These are phyloP conservation scores for Tonatia bakeri DNA, from an alignment of 2,113 vertebrate species.

Conservation along the genomic window DNA sequence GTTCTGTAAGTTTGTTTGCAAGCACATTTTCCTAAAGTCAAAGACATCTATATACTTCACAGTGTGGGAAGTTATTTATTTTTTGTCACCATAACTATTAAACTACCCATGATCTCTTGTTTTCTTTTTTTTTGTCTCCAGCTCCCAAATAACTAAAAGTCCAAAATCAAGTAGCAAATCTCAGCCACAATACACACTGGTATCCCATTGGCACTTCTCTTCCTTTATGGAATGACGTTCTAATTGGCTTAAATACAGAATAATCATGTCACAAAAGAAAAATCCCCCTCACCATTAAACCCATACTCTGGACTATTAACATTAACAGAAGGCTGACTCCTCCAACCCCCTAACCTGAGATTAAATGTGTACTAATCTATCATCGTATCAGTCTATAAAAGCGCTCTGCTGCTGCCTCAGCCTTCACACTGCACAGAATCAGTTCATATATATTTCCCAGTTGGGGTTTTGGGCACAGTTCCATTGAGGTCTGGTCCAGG, in stretches of 20 bases:
- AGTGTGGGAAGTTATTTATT: neutral
- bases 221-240: constrained; percentile 47
- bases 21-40: constrained; percentile 1
- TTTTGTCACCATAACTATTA: neutral
- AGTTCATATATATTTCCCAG: constrained; percentile 57
- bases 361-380: constrained; percentile 66
- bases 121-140: neutral
- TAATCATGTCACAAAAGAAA: constrained; percentile 63
- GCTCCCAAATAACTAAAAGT: neutral
- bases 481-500: constrained; percentile 51
- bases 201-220: constrained; percentile 23
- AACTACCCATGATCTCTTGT: neutral
- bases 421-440: constrained; percentile 47
- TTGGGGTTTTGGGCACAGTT: constrained; percentile 65
- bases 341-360: constrained; percentile 41
- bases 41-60: neutral
- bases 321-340: constrained; percentile 35
- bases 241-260: constrained; percentile 32
- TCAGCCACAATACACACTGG: neutral
- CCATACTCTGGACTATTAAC: neutral
- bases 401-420: constrained; percentile 43
- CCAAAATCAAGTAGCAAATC: constrained; percentile 20
- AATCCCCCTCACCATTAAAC: constrained; percentile 45
- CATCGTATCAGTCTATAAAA: constrained; percentile 66
- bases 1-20: neutral